Base-by-base conservation (phyloP, 2,888 invertebrate species). In the Drosophila nr. perissopoda region DNA sequence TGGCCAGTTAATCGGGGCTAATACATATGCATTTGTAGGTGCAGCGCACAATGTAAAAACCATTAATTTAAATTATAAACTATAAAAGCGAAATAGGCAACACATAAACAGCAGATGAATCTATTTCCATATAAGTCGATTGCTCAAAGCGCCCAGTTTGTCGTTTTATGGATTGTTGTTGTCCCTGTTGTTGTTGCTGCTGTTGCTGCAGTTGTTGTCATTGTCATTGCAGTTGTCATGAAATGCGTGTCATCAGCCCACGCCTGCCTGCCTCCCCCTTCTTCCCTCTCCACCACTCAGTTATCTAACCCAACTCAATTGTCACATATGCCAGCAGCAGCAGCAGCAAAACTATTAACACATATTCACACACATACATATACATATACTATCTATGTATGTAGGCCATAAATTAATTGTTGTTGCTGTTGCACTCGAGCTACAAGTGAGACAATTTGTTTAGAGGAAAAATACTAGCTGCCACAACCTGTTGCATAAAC, bases 41-140 rank as follows among this genome's bases (percentile, higher is more conserved):
- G 85, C 78, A 73, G 81, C 79, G 58, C 69, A 56, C 25, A 65
- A 71, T 85, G 83, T 89, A 89, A 83, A 80, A 74, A 73, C 69
- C 78, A 89, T 87, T 89, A 83, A 87, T 87, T 87, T 87, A 87
- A 89, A 87, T 89, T 89, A 87, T 87, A 77, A 87, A 81, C 86
- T 77, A 88, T 82, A 86, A 87, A 86, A 73, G 73, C 82, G 65
- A 87, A 75, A 77, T 69, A 68, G 78, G 75, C 78, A 72, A 64
- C 13, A 29, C 27, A 67, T 29, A 59, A 49, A 49, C 33, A 31
- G 49, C 29, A 59, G 62, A 64, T 36, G 71, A 56, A 57, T 73
- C 60, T 66, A 63, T 51, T 69, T 69, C 85, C 87, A 79, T 87
- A 89, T 78, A 87, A 78, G 85, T 85, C 75, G 86, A 80, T 86